A percentile compares a stretch with the other conserved stretches of the same genome.
Conservation (phyloP, 1,140 invertebrate species). For the Tetragonula clypearis region DNA sequence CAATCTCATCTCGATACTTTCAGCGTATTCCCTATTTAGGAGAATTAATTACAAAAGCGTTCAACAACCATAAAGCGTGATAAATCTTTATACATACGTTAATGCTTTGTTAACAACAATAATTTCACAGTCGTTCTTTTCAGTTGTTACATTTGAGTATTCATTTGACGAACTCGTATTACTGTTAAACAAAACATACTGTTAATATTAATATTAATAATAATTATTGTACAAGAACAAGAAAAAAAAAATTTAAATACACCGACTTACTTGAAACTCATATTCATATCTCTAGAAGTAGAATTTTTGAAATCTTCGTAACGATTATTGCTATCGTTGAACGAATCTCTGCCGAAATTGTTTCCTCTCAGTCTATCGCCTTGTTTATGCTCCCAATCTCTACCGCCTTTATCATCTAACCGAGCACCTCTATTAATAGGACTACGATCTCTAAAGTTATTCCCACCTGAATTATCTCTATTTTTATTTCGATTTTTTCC, state of each 20-base stretch:
- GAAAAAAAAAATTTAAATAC: background rate
- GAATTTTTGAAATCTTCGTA: slow-evolving; percentile 71
- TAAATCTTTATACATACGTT: slow-evolving; percentile 84
- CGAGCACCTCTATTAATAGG: slow-evolving; percentile 71
- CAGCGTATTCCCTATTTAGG: slow-evolving; percentile 90
- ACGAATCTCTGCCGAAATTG: slow-evolving; percentile 68
- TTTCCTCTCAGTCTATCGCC: slow-evolving; percentile 50
- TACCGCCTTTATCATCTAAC: slow-evolving; percentile 67
- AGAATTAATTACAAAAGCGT: slow-evolving; percentile 55
- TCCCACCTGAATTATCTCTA: slow-evolving; percentile 61
- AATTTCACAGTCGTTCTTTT: slow-evolving; percentile 94
- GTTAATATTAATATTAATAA: background rate
- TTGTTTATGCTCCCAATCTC: slow-evolving; percentile 69
- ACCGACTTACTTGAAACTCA: slow-evolving; percentile 67
- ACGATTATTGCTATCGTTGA: slow-evolving; percentile 65
- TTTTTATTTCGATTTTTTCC: slow-evolving; percentile 74
- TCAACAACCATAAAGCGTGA: background rate
- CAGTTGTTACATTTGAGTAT: slow-evolving; percentile 79
- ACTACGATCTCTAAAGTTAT: slow-evolving; percentile 77
- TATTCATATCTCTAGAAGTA: slow-evolving; percentile 58
- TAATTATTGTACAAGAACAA: background rate
- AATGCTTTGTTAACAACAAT: slow-evolving; percentile 90
- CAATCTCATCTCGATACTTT: slow-evolving; percentile 92
- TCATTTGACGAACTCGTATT: slow-evolving; percentile 57
- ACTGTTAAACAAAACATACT: slow-evolving; percentile 4